Conservation (phyloP, 1,140 invertebrate genomes). For the Lethrus apterus region DNA sequence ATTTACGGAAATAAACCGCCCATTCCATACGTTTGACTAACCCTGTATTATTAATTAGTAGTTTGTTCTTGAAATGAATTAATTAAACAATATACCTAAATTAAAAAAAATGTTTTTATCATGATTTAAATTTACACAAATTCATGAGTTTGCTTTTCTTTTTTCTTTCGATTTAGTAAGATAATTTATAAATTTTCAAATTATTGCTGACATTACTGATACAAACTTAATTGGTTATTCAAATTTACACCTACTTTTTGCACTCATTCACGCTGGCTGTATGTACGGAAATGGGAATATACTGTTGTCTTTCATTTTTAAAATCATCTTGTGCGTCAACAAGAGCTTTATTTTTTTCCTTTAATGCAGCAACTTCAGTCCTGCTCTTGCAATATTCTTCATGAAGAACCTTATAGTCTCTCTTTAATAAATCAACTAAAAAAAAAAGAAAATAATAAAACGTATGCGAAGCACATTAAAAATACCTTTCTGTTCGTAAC, state of each 20-base stretch:
- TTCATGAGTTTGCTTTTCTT: too few relatives aligned
- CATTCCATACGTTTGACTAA: too few relatives aligned
- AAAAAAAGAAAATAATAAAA: constrained; percentile 17
- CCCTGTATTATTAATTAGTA: too few relatives aligned
- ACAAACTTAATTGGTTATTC: background rate
- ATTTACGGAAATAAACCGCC: too few relatives aligned
- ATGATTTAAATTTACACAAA: too few relatives aligned
- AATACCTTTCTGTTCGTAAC: constrained; percentile 50
- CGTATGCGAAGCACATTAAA: constrained; percentile 8
- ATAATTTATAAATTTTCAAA: too few relatives aligned
- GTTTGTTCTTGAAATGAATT: too few relatives aligned
- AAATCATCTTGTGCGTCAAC: constrained; percentile 47
- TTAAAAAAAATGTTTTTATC: too few relatives aligned
- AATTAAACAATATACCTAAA: too few relatives aligned
- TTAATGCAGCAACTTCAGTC: constrained; percentile 48
- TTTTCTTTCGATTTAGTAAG: too few relatives aligned
- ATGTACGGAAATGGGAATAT: constrained; percentile 48
- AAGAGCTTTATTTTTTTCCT: constrained; percentile 47
- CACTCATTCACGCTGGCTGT: constrained; percentile 53
- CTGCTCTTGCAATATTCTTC: constrained; percentile 47
- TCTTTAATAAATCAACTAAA: constrained; percentile 47
- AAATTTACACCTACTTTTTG: constrained; percentile 41
- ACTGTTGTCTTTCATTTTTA: constrained; percentile 45
- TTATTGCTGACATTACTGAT: background rate
- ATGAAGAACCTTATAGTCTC: constrained; percentile 52